Conservation (phyloP, 2,797 vertebrate species). For the Gouania willdenowi region DNA sequence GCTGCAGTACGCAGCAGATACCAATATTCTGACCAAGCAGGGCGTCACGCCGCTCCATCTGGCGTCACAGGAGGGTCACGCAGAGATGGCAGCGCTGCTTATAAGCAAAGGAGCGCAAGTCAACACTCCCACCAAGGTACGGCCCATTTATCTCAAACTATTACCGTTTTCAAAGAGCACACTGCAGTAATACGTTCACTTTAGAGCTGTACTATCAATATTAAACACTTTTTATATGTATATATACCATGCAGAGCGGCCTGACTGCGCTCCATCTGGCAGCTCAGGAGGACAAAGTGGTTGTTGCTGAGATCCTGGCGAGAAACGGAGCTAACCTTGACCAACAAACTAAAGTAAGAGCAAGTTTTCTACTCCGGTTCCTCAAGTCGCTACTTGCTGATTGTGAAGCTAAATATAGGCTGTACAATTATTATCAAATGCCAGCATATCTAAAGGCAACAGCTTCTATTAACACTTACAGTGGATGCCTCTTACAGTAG, state of each 20-base stretch:
- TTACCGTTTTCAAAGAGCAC: no score
- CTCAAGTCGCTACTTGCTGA: no score
- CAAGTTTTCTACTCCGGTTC: not conserved
- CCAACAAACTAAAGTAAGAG: constrained; percentile 92
- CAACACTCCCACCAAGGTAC: constrained; percentile 88
- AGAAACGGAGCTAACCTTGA: constrained; percentile 84
- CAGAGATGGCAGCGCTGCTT: constrained; percentile 86
- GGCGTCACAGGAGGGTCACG: constrained; percentile 92
- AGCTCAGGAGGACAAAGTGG: constrained; percentile 94
- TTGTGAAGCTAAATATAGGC: no score
- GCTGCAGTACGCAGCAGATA: constrained; percentile 86
- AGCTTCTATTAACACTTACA: no score
- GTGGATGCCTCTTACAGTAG: no score
- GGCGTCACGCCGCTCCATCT: constrained; percentile 92
- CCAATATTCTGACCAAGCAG: constrained; percentile 91
- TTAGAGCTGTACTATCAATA: no score
- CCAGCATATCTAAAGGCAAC: no score
- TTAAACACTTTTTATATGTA: no score
- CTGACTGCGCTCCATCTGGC: constrained; percentile 93
- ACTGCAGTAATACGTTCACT: no score
- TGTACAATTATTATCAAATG: no score
- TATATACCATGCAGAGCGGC: constrained; percentile 78
- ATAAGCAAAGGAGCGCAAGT: constrained; percentile 85
- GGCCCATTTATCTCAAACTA: no score
- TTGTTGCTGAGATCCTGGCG: constrained; percentile 84